Percentiles rank a stretch among this genome's conserved stretches.
phyloP scores from a whole-genome alignment of 92 coral and sea anemone species.

The Epizoanthus illoricatus region DNA sequence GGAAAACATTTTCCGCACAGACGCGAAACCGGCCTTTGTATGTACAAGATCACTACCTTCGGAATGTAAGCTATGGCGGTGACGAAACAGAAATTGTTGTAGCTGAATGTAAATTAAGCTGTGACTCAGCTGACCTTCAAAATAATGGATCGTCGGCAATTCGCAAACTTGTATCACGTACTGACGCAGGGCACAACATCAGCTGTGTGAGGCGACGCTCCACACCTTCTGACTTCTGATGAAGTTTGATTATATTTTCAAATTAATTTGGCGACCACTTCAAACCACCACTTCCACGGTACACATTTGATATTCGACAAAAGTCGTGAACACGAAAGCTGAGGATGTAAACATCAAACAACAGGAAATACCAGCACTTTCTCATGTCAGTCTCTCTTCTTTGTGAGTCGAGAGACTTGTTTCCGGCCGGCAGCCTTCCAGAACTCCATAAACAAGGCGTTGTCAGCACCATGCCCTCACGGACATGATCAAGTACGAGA shows the following conservation, averaged over 20 bases:
- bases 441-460: constrained; percentile 13
- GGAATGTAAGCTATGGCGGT: constrained; percentile 35
- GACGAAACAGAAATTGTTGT: constrained; percentile 25
- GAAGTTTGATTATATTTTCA: constrained; percentile 10
- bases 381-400: neutral
- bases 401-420: constrained; percentile 12
- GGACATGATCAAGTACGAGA: constrained; percentile 9
- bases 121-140: constrained; percentile 25
- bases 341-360: constrained; percentile 31
- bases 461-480: constrained; percentile 38
- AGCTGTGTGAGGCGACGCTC: neutral
- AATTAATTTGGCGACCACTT: constrained; percentile 15
- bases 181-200: neutral
- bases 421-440: constrained; percentile 10
- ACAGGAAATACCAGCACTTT: constrained; percentile 42
- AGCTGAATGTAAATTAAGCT: constrained; percentile 8
- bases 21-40: neutral
- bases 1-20: neutral
- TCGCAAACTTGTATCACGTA: constrained; percentile 19
- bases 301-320: constrained; percentile 27
- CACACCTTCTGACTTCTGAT: neutral
- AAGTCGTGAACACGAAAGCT: neutral
- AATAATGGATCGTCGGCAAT: constrained; percentile 14
- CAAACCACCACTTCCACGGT: constrained; percentile 21
- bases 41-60: neutral